Evolutionary conservation across 2,113 vertebrate genomes (phyloP).

Genomic region (Sterrhoptilus dennistouni): DNA sequence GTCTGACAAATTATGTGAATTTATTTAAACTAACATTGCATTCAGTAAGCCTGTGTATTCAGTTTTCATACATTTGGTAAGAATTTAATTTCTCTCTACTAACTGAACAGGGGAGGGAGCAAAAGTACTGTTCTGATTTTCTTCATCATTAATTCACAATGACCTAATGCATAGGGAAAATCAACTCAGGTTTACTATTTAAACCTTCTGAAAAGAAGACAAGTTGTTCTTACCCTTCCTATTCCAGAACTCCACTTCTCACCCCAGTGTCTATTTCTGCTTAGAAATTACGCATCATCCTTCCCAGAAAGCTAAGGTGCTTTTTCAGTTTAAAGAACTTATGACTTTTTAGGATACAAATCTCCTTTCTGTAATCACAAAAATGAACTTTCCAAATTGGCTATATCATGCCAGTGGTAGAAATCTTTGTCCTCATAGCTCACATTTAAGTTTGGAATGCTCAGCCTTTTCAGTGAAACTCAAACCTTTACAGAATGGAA

Average conservation of each 20-base stretch:
- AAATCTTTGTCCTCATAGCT: not conserved
- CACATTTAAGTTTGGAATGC: not conserved
- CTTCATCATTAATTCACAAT: not conserved
- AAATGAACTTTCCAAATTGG: not conserved
- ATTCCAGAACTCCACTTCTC: not conserved
- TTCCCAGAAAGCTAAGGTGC: not conserved
- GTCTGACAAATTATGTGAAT: not conserved
- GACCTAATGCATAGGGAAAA: not conserved
- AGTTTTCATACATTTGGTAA: not conserved
- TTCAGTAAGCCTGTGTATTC: not conserved
- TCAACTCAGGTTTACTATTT: not conserved
- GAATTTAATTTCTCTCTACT: not conserved
- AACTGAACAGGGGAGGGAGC: constrained; percentile 49
- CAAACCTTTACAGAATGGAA: not conserved
- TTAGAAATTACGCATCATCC: not conserved
- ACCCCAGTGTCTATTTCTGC: not conserved
- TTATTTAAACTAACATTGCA: not conserved
- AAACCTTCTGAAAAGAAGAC: not conserved
- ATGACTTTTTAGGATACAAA: not conserved
- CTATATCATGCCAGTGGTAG: not conserved
- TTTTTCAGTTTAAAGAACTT: not conserved
- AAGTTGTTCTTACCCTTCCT: not conserved
- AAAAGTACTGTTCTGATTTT: constrained; percentile 42
- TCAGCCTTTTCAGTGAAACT: not conserved
- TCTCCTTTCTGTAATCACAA: not conserved